A percentile compares a stretch with the other conserved stretches of the same genome.
These are phyloP conservation scores for Ptychoptera contaminata DNA, from an alignment of 2,888 invertebrate genomes.

Conservation along the genomic window DNA sequence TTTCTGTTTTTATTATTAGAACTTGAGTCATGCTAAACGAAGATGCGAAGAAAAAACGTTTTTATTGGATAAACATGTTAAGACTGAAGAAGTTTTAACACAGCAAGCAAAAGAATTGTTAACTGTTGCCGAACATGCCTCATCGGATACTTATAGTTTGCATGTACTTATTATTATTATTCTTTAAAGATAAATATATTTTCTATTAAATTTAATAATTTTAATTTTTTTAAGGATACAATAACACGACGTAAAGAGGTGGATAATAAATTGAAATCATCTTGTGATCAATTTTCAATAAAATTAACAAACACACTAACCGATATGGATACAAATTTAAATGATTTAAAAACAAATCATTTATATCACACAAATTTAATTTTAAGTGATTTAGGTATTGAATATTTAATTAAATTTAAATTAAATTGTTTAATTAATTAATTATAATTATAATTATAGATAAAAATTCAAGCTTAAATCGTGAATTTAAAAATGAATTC, in stretches of 20 bases:
- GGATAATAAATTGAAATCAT: conserved; percentile 23
- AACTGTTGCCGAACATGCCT: no score
- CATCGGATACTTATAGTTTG: no score
- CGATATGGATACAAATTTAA: conserved; percentile 18
- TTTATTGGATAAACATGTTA: no score
- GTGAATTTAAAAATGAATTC: no score
- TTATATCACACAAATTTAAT: conserved; percentile 17
- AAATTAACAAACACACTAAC: conserved; percentile 23
- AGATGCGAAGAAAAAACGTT: no score
- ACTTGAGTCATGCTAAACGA: conserved; percentile 23
- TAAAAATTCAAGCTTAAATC: no score
- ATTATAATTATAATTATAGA: conserved; percentile 18
- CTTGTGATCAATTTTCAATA: conserved; percentile 22
- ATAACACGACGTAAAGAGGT: conserved; percentile 25
- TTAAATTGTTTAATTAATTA: conserved; percentile 9
- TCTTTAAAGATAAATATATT: conserved; percentile 31
- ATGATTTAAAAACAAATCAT: conserved; percentile 19
- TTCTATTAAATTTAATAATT: not conserved
- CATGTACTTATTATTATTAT: conserved; percentile 49
- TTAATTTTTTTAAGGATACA: conserved; percentile 15
- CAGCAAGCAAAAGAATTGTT: no score
- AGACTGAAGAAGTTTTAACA: no score
- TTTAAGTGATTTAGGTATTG: conserved; percentile 19
- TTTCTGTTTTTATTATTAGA: conserved; percentile 11
- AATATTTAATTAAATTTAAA: not conserved